Base-by-base conservation (phyloP, 2,888 invertebrate genomes). In the Anarsia innoxiella region DNA sequence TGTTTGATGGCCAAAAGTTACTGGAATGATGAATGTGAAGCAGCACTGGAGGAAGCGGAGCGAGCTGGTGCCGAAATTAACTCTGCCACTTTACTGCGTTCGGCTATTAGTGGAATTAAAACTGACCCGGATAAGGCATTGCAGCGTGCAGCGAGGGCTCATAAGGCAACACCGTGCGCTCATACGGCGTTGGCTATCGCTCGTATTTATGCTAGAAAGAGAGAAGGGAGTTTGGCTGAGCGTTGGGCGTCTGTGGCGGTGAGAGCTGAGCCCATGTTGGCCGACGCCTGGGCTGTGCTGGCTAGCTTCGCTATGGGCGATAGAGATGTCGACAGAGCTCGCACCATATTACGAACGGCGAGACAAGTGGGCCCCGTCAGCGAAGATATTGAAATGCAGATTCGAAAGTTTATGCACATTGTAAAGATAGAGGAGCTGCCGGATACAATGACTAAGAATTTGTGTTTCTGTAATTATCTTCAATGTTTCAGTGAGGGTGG, bases 281-380 rank as follows among this genome's bases (percentile, higher is more conserved):
- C 83, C 2, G 79, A 84, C 49, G 84, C 70, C 0, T 84, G 84
- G 84, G 80, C 77, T 2, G 53, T 77, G 42, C 46, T 84, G 42
- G 67, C 72, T n/a, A 31, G 77, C 11, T 45, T 80, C 23, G 77
- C 77, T 5, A 67, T 80, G 60, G 52, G 62, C 29, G 63, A 71
- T 23, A 61, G 56, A 30, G 54, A 75, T 13, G 12, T 71, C 1
- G 55, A 74, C 5, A 74, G 66, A 46, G 80, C 78, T 1, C 62
- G 64, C 29, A 52, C 60, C 1, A 66, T 80, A 69, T 46, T 80
- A 2, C 72, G 79, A 4, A 79, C 83, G 2, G 74, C 80, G 0
- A 62, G 59, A 19, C 78, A 84, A 47, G 70, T 61, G 0, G 84
- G 84, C 0, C 57, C 69, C 1, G 28, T 80, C 2, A 72, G 66